Evolutionary conservation across 1,140 invertebrate genomes (phyloP).

Genomic region (Heliconius congener): DNA sequence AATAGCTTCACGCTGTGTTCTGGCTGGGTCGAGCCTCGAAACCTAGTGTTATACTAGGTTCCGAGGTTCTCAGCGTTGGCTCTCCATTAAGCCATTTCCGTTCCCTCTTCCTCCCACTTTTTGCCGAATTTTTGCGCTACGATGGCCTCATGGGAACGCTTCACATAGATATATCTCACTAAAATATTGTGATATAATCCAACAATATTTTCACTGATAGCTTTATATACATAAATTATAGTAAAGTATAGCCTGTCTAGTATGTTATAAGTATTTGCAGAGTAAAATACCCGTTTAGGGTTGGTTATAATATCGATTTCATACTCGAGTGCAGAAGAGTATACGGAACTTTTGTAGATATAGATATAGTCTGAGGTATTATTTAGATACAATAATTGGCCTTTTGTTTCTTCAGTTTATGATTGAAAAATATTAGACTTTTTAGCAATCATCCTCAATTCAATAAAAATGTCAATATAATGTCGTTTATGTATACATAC

Average conservation of each 20-base stretch:
- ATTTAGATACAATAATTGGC: not conserved
- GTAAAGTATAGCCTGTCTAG: not conserved
- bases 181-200: not conserved
- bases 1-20: too few relatives aligned
- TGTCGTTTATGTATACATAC: not conserved
- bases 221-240: not conserved
- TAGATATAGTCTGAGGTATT: not conserved
- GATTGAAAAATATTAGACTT: not conserved
- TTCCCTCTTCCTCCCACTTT: too few relatives aligned
- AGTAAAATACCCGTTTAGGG: not conserved
- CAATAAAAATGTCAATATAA: not conserved
- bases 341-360: constrained; percentile 6
- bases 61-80: too few relatives aligned
- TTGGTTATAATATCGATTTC: not conserved
- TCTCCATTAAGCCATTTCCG: too few relatives aligned
- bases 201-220: not conserved
- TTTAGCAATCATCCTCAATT: not conserved
- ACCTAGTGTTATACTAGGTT: too few relatives aligned
- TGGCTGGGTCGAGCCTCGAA: too few relatives aligned
- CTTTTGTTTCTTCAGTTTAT: not conserved
- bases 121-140: too few relatives aligned
- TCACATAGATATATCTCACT: too few relatives aligned
- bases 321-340: not conserved
- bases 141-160: too few relatives aligned
- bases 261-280: not conserved